Evolutionary conservation across 2,888 invertebrate species (phyloP).

Genomic region (Eupithecia vulgata): DNA sequence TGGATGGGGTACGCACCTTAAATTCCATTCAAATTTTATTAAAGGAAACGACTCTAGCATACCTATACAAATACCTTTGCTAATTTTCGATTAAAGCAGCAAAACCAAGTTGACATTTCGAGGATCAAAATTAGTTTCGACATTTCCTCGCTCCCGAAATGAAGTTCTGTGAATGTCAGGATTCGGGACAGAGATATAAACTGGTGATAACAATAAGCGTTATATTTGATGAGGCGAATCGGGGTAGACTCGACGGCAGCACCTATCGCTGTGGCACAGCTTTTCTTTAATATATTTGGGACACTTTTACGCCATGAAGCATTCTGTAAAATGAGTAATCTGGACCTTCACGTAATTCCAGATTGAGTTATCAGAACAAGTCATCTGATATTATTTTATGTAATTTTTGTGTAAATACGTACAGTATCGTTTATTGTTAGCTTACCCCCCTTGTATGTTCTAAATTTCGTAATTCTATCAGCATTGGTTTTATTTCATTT

Average conservation of each 20-base stretch:
- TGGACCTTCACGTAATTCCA: no score
- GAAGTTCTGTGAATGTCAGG: conserved; percentile 37
- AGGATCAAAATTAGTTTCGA: conserved; percentile 8
- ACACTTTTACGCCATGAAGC: no score
- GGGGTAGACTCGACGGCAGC: conserved; percentile 19
- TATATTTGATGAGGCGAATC: conserved; percentile 42
- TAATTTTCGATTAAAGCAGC: neutral
- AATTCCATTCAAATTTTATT: neutral
- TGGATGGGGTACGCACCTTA: no score
- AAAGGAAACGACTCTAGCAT: neutral
- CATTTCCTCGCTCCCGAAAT: conserved; percentile 37
- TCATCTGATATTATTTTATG: no score
- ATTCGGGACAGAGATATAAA: conserved; percentile 46
- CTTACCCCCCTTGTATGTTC: no score
- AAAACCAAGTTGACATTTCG: conserved; percentile 3
- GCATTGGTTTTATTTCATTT: no score
- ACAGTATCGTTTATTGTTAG: no score
- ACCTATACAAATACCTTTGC: neutral
- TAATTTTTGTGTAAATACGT: no score
- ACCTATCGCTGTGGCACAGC: conserved; percentile 15
- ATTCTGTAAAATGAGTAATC: no score
- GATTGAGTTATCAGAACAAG: no score
- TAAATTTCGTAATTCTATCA: no score
- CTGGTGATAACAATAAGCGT: conserved; percentile 44
- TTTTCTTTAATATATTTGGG: no score